Conservation (phyloP, 2,113 vertebrate species). For the Copsychus sechellarum region DNA sequence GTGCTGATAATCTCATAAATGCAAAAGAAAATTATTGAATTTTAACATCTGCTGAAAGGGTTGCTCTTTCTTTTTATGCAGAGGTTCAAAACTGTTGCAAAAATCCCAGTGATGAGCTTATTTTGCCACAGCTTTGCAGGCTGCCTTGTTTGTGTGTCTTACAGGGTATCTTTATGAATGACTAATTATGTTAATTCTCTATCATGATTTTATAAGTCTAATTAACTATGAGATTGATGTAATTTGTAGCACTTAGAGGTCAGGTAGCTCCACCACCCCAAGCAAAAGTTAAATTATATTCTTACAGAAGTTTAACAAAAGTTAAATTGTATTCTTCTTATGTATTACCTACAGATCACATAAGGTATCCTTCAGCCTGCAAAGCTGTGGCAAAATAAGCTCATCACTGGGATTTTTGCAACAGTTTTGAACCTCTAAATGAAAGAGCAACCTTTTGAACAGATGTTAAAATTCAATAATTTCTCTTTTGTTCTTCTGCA, state of each 20-base stretch:
- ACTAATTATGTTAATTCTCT: not conserved
- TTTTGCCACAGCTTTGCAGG: not conserved
- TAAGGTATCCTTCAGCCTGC: not conserved
- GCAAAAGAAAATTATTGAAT: not conserved
- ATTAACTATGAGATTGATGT: not conserved
- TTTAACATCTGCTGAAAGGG: not conserved
- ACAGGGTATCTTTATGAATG: not conserved
- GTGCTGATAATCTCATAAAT: accelerated
- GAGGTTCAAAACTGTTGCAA: not conserved
- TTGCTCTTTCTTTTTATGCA: not conserved
- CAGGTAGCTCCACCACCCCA: not conserved
- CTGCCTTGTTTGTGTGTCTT: not conserved
- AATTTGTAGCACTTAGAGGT: not conserved
- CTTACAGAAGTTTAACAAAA: not conserved
- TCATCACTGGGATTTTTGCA: not conserved
- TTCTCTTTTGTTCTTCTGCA: not conserved
- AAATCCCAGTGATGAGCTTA: not conserved
- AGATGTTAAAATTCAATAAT: not conserved
- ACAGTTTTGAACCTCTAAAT: not conserved
- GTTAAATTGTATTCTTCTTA: no score
- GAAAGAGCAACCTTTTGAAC: not conserved
- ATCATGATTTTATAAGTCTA: not conserved
- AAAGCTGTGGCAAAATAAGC: not conserved
- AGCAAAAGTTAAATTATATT: not conserved
- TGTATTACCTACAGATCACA: no score